These are phyloP conservation scores for Drosophila tripunctata DNA, from an alignment of 2,888 invertebrate genomes.

Conservation along the genomic window DNA sequence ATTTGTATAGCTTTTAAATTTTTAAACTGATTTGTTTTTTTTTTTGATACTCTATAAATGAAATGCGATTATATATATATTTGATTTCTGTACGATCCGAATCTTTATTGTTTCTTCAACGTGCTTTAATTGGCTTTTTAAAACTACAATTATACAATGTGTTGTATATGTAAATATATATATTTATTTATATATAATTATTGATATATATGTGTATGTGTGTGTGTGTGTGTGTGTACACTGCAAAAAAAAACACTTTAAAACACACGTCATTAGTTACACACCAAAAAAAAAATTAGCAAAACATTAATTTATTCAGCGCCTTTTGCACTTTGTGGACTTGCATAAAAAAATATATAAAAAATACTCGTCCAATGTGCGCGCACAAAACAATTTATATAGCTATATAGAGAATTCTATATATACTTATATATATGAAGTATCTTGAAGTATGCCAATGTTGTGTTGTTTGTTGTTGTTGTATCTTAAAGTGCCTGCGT, in stretches of 20 bases:
- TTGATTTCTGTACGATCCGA: conserved; percentile 69
- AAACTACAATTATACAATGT: conserved; percentile 65
- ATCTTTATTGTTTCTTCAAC: conserved; percentile 80
- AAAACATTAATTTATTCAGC: conserved; percentile 31
- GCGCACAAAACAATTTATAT: conserved; percentile 27
- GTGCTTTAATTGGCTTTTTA: conserved; percentile 67
- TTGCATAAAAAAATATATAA: conserved; percentile 25
- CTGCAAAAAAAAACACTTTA: conserved; percentile 51
- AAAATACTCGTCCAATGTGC: conserved; percentile 34
- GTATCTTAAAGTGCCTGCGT: conserved; percentile 61
- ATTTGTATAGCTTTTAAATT: conserved; percentile 31
- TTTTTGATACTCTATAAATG: conserved; percentile 3
- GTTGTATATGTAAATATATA: conserved; percentile 48
- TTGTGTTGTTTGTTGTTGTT: no score
- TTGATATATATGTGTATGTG: conserved; percentile 28
- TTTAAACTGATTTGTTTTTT: conserved; percentile 8
- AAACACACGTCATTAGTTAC: conserved; percentile 62
- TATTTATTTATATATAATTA: conserved; percentile 18
- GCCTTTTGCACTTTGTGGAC: conserved; percentile 37
- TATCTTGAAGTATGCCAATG: conserved; percentile 47
- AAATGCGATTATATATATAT: conserved; percentile 10
- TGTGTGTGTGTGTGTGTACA: conserved; percentile 34
- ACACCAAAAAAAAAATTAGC: conserved; percentile 20
- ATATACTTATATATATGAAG: conserved; percentile 9
- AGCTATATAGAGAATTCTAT: conserved; percentile 23